Percentiles rank a stretch among this genome's conserved stretches.
Conservation (phyloP, 1,140 invertebrate genomes). For the Ectropis grisescens region DNA sequence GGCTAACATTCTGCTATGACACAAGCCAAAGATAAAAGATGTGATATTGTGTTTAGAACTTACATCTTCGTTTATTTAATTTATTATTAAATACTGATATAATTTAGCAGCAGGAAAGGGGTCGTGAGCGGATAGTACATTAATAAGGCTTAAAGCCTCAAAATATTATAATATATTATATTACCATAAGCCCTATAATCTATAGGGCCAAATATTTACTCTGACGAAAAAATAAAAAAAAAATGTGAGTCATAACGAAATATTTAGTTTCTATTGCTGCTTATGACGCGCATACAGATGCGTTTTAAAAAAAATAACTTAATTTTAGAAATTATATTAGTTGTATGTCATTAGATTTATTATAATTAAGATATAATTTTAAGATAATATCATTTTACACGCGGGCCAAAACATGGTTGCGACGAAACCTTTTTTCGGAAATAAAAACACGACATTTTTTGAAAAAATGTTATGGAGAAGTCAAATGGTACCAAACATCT, state of each 20-base stretch:
- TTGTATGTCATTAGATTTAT: slow-evolving; percentile 13
- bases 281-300: slow-evolving; percentile 44
- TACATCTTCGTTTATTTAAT: no score
- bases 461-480: slow-evolving; percentile 3
- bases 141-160: slow-evolving; percentile 4
- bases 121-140: slow-evolving; percentile 11
- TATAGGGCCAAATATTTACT: slow-evolving; percentile 1
- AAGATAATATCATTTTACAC: slow-evolving; percentile 34
- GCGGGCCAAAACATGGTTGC: slow-evolving; percentile 46
- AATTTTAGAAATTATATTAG: slow-evolving; percentile 49
- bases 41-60: no score
- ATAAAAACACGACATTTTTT: slow-evolving; percentile 11
- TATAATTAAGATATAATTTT: slow-evolving; percentile 23
- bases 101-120: slow-evolving; percentile 3
- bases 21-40: no score
- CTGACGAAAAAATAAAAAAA: slow-evolving; percentile 3
- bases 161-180: slow-evolving; percentile 1
- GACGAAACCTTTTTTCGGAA: slow-evolving; percentile 13
- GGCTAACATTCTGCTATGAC: not conserved
- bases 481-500: slow-evolving; percentile 34
- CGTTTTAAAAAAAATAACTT: slow-evolving; percentile 34
- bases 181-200: not conserved
- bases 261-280: slow-evolving; percentile 43
- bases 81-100: no score
- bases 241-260: slow-evolving; percentile 61